A percentile compares a stretch with the other conserved stretches of the same genome.
phyloP scores from a whole-genome alignment of 2,888 invertebrate genomes.

The Clunio marinus region DNA sequence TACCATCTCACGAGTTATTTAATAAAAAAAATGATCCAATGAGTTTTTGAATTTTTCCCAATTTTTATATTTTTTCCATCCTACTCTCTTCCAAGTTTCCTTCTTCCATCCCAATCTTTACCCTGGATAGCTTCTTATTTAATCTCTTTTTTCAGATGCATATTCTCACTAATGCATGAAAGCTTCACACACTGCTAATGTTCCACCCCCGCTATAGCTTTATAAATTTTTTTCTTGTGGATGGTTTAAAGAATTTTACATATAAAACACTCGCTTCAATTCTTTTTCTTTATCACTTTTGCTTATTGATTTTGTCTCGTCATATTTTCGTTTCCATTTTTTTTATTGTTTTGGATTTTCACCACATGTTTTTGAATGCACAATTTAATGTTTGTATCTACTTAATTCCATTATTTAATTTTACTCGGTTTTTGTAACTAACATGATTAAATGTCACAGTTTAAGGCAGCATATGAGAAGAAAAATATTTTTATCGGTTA shows the following conservation, averaged over 20 bases:
- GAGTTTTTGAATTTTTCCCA: not conserved
- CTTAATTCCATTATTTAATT: too few relatives aligned
- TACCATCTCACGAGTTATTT: conserved; percentile 39
- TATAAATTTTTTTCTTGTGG: not conserved
- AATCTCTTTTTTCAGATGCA: not conserved
- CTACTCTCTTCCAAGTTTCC: conserved; percentile 51
- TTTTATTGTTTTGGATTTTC: not conserved
- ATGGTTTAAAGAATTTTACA: conserved; percentile 20
- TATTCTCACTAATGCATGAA: conserved; percentile 7
- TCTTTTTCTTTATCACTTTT: not conserved
- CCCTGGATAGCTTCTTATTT: not conserved
- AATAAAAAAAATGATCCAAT: conserved; percentile 8
- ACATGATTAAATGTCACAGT: conserved; percentile 1
- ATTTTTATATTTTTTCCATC: conserved; percentile 32
- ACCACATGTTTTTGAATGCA: conserved; percentile 22
- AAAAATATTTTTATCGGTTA: not conserved
- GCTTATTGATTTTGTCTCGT: not conserved
- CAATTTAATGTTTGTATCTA: conserved; percentile 7
- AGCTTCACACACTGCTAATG: not conserved
- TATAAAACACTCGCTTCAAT: conserved; percentile 11
- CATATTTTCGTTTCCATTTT: not conserved
- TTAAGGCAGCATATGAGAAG: too few relatives aligned
- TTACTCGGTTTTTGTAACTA: not conserved
- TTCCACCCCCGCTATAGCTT: not conserved
- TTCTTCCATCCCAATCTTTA: not conserved